phyloP scores from a whole-genome alignment of 23 tunicate species.

The Trididemnum clinides region DNA sequence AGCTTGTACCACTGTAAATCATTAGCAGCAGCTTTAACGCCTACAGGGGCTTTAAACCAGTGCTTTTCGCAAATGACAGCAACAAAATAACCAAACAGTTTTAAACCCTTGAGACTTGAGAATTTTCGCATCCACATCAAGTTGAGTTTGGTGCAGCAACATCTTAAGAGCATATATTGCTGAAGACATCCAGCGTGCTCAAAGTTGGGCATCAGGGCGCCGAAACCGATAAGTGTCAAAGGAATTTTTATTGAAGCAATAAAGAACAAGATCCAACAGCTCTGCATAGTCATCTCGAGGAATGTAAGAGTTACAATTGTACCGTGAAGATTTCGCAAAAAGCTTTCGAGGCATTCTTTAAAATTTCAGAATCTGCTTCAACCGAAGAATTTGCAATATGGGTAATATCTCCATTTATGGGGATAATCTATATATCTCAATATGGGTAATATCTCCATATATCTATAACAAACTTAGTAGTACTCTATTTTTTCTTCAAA shows the following conservation, averaged over 20 bases:
- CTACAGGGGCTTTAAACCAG: neutral
- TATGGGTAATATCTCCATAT: too few relatives aligned
- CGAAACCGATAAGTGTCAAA: neutral
- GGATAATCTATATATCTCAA: too few relatives aligned
- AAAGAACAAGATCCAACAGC: neutral
- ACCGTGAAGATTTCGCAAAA: neutral
- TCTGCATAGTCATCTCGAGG: neutral
- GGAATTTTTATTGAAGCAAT: neutral
- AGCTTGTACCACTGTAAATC: neutral
- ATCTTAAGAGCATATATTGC: neutral
- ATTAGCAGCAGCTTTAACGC: neutral
- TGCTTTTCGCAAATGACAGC: neutral
- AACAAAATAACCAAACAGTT: neutral
- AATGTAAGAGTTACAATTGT: neutral
- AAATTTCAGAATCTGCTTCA: neutral
- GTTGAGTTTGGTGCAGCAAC: neutral
- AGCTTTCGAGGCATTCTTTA: neutral
- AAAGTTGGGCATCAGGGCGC: neutral
- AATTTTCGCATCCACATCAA: neutral
- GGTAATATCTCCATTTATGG: too few relatives aligned
- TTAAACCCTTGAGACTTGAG: neutral
- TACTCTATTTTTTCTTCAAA: neutral
- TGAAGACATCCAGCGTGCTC: conserved; percentile 1
- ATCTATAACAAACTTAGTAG: neutral
- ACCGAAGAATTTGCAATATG: neutral